phyloP scores from a whole-genome alignment of 2,888 invertebrate genomes.

The Iphiclides podalirius region DNA sequence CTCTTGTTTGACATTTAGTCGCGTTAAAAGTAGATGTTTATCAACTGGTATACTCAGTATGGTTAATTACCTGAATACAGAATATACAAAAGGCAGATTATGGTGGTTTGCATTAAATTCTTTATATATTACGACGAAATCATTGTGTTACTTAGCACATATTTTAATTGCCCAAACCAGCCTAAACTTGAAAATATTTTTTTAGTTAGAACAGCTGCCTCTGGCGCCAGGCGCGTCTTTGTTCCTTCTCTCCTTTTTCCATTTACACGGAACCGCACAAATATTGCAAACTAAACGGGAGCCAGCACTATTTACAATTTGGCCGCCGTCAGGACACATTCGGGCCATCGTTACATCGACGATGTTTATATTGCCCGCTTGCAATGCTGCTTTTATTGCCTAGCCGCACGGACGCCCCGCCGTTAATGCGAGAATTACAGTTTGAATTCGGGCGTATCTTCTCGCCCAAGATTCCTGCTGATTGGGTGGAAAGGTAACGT shows the following conservation, averaged over 20 bases:
- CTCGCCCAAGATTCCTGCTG: neutral
- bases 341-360: slow-evolving; percentile 58
- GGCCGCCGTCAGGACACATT: slow-evolving; percentile 66
- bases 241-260: slow-evolving; percentile 61
- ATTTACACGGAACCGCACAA: slow-evolving; percentile 74
- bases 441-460: slow-evolving; percentile 9
- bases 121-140: no score
- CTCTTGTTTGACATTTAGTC: no score
- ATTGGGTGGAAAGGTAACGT: slow-evolving; percentile 7
- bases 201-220: no score
- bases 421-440: slow-evolving; percentile 23
- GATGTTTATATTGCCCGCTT: slow-evolving; percentile 64
- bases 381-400: slow-evolving; percentile 47
- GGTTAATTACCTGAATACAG: no score
- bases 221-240: slow-evolving; percentile 37
- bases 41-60: no score
- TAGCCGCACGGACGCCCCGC: slow-evolving; percentile 33
- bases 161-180: no score
- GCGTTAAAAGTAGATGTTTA: no score
- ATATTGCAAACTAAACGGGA: slow-evolving; percentile 77
- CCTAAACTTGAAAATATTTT: no score
- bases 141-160: no score
- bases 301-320: slow-evolving; percentile 74
- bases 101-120: no score
- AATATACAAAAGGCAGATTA: no score